phyloP scores from a whole-genome alignment of 2,113 vertebrate genomes.

The Meles meles region DNA sequence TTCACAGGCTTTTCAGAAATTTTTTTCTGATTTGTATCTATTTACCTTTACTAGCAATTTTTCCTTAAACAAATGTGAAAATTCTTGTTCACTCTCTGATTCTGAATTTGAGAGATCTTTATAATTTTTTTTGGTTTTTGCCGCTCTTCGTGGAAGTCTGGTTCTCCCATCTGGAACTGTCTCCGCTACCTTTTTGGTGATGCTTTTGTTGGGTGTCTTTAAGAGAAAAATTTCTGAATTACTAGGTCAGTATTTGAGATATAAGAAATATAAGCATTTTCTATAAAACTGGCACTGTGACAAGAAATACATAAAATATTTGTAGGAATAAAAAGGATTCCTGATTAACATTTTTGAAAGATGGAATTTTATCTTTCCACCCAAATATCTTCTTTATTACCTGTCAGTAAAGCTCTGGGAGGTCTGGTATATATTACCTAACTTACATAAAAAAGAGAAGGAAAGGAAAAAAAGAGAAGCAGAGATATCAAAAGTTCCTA shows the following conservation, averaged over 20 bases:
- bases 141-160: constrained; percentile 83
- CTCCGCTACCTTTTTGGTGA: constrained; percentile 23
- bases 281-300: background rate
- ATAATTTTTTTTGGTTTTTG: constrained; percentile 85
- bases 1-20: background rate
- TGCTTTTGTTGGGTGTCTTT: constrained; percentile 66
- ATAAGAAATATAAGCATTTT: background rate
- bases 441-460: background rate
- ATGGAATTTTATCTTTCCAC: constrained; percentile 14
- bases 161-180: constrained; percentile 45
- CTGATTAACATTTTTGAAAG: background rate
- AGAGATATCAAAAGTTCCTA: background rate
- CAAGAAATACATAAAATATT: background rate
- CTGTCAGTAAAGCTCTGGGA: background rate
- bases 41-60: constrained; percentile 70
- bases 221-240: constrained; percentile 60
- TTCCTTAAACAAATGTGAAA: constrained; percentile 46
- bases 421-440: background rate
- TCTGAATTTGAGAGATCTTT: constrained; percentile 87
- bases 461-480: background rate
- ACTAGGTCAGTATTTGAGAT: background rate
- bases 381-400: background rate
- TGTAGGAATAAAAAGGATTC: background rate
- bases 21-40: background rate
- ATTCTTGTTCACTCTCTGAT: constrained; percentile 72